Conservation (phyloP, 1,140 invertebrate species). For the Pogonomyrmex californicus region DNA sequence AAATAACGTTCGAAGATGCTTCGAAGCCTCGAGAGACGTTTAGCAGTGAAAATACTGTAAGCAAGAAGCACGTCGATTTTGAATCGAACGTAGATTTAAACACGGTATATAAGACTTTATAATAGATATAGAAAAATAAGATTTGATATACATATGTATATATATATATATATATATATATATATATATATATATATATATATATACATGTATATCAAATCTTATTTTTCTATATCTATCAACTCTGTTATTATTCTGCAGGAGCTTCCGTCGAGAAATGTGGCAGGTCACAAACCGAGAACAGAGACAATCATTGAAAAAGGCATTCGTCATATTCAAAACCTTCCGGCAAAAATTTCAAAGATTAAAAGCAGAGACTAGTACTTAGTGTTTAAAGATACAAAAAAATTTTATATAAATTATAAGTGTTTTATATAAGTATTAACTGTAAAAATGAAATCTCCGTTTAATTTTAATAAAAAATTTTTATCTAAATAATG, state of each 20-base stretch:
- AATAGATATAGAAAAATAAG: no score
- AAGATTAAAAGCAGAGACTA: conserved; percentile 9
- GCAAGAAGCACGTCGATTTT: conserved; percentile 27
- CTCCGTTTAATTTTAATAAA: neutral
- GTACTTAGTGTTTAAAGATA: neutral
- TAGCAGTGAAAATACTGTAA: conserved; percentile 45
- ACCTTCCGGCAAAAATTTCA: neutral
- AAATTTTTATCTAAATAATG: neutral
- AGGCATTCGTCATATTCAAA: neutral
- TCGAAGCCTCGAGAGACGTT: conserved; percentile 4
- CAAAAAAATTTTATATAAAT: neutral
- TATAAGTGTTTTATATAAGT: neutral
- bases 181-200: no score
- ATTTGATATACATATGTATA: no score
- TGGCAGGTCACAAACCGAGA: neutral
- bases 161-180: no score
- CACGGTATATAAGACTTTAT: conserved; percentile 35
- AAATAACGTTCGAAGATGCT: neutral
- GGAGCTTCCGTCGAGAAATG: neutral
- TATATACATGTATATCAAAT: no score
- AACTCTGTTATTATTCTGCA: conserved; percentile 17
- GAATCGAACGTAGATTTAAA: conserved; percentile 55
- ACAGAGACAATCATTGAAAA: conserved; percentile 20
- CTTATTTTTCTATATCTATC: neutral
- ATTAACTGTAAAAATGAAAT: neutral